Base-by-base conservation (phyloP, 2,113 vertebrate genomes). In the Dromiciops gliroides region DNA sequence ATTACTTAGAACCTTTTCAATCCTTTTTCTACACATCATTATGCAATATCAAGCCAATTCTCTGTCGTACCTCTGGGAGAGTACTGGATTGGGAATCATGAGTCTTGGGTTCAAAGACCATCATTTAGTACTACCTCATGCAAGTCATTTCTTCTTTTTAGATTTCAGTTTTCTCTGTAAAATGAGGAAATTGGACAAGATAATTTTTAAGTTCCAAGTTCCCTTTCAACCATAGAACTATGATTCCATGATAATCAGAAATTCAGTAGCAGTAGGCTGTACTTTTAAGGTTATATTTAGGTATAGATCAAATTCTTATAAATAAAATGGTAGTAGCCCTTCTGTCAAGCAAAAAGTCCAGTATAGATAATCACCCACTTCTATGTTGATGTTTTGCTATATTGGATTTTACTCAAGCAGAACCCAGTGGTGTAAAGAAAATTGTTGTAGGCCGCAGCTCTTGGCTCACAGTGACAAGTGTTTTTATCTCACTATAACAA, bases 401-500 rank as follows among this genome's bases (percentile, higher is more conserved):
- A 95, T 50, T 93, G 97, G 89, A 37, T 95, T 97, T 97, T 92
- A 95, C 97, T 95, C 97, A 97, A 95, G 95, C 97, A 95, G 94
- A 97, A 92, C 67, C 48, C 93, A 96, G 19, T 44, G 94, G 92
- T 95, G 92, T 92, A 95, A 97, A 96, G 90, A 96, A 96, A 97
- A 97, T 97, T 95, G 96, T 92, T 96, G 97, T 95, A 98, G 97
- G 89, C 95, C 83, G 95, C 92, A 96, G 96, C 52, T 96, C 92
- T 97, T 96, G 51, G 89, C 89, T 92, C 95, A 95, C 95, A 83
- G 94, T 93, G 95, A 97, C 95, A 51, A 91, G 92, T 90, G 95
- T 97, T 95, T 44, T 8, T 97, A 94, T 96, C 94, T 97, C 96
- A 96, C 97, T 97, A 97, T 67, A 98, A 94, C 95, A 97, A 97